A percentile compares a stretch with the other conserved stretches of the same genome.
phyloP scores from a whole-genome alignment of 1,140 invertebrate genomes.

The Drosophila kurseongensis region DNA sequence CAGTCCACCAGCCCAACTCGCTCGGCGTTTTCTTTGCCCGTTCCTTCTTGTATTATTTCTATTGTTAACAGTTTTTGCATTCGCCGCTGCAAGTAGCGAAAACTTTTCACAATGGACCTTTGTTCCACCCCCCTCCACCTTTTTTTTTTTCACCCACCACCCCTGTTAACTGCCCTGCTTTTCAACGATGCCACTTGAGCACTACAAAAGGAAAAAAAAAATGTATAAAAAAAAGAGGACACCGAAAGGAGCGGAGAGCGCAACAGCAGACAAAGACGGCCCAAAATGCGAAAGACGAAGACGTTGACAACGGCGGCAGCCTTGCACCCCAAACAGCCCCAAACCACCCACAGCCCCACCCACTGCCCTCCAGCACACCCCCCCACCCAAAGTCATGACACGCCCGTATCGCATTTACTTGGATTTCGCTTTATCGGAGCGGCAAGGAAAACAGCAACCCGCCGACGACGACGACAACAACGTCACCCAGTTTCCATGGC shows the following conservation, averaged over 20 bases:
- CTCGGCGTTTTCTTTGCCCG: constrained; percentile 17
- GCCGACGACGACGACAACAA: constrained; percentile 31
- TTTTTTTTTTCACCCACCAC: background rate
- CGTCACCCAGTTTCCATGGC: constrained; percentile 79
- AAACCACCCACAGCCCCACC: background rate
- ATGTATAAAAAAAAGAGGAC: constrained; percentile 27
- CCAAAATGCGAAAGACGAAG: constrained; percentile 45
- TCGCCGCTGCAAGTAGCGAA: constrained; percentile 76
- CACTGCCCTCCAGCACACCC: background rate
- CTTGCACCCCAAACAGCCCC: constrained; percentile 4
- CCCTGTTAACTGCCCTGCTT: background rate
- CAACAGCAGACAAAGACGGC: constrained; percentile 42
- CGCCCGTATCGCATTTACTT: constrained; percentile 75
- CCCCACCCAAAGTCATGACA: constrained; percentile 40
- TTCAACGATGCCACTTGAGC: constrained; percentile 73
- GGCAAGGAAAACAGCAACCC: constrained; percentile 40
- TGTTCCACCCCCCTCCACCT: constrained; percentile 32
- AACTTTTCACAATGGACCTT: constrained; percentile 76
- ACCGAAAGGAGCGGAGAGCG: constrained; percentile 2
- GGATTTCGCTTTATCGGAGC: constrained; percentile 72
- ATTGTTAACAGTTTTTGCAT: constrained; percentile 83
- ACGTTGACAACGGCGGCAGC: constrained; percentile 32
- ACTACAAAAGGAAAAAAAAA: constrained; percentile 57
- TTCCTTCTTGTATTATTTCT: constrained; percentile 62
- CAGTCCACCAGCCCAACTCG: background rate